Evolutionary conservation across 2,888 invertebrate species (phyloP), one percentile per base, ranked within the genome.

Genomic region (Tethea ocularis): DNA sequence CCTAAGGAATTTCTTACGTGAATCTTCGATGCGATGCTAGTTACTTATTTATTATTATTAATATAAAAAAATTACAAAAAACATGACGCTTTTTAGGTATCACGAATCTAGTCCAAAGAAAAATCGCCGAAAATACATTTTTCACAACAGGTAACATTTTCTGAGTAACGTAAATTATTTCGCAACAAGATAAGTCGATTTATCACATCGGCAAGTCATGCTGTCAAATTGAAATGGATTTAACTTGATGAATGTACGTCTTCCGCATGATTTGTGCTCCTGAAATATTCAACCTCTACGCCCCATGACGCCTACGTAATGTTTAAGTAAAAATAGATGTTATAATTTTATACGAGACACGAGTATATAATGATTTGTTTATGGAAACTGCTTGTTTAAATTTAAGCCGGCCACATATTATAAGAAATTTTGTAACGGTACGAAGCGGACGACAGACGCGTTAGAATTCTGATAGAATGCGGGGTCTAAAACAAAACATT

Each of bases 161-260:
- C 58, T 57, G 54, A 11, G 58, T 58, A 65, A 63, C 67, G 67
- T 63, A 56, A 51, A 57, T 67, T 57, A 71, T 67, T 64, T 68
- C 63, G 63, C 64, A 68, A 72, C 68, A 60, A 36, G 56, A 52
- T 62, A 67, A 64, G 63, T 64, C 67, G 62, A 71, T 69, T 64
- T 58, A 41, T 60, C 15, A 33, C 20, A 63, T 62, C 61, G 53
- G 77, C 80, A 72, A 80, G 77, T 80, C 80, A 80, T 61, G 60
- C 62, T 63, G 62, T 70, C 63, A 78, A 78, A 80, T 80, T 77
- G 74, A 74, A 76, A 65, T 61, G 68, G 68, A 72, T 68, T 69
- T 66, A 59, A 33, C 51, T 73, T 74, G 76, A 75, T 77, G 69
- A 72, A 76, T 74, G 71, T 63, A 51, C 56, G 62, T 69, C 69